A percentile compares a stretch with the other conserved stretches of the same genome.
These are phyloP conservation scores for Calonectris borealis DNA, from an alignment of 2,113 vertebrate genomes.

Conservation along the genomic window DNA sequence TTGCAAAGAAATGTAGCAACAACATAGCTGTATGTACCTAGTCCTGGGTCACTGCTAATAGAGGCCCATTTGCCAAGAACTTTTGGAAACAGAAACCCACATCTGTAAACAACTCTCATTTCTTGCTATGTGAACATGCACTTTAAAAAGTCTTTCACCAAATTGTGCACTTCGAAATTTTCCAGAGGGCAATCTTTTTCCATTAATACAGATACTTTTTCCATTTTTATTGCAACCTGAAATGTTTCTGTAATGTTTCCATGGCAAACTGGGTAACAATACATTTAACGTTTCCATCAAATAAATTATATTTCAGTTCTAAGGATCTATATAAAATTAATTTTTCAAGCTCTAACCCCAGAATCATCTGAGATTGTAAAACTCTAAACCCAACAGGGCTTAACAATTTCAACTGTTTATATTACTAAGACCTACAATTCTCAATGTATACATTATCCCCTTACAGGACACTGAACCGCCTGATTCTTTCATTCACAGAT, in stretches of 20 bases:
- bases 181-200: background rate
- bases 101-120: background rate
- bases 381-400: background rate
- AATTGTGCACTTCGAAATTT: background rate
- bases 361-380: background rate
- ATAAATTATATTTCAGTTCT: conserved; percentile 41
- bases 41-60: accelerated
- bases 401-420: background rate
- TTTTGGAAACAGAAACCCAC: background rate
- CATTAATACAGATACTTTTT: background rate
- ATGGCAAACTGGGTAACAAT: background rate
- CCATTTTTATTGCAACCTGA: background rate
- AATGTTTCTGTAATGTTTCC: background rate
- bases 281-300: background rate
- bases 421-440: background rate
- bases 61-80: background rate
- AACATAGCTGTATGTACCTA: background rate
- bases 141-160: background rate
- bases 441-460: background rate
- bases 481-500: background rate
- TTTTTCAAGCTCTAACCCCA: background rate
- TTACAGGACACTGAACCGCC: background rate
- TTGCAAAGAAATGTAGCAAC: background rate
- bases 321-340: background rate
- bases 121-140: background rate